These are phyloP conservation scores for Salarias fasciatus DNA, from an alignment of 2,797 vertebrate genomes.

Conservation along the genomic window DNA sequence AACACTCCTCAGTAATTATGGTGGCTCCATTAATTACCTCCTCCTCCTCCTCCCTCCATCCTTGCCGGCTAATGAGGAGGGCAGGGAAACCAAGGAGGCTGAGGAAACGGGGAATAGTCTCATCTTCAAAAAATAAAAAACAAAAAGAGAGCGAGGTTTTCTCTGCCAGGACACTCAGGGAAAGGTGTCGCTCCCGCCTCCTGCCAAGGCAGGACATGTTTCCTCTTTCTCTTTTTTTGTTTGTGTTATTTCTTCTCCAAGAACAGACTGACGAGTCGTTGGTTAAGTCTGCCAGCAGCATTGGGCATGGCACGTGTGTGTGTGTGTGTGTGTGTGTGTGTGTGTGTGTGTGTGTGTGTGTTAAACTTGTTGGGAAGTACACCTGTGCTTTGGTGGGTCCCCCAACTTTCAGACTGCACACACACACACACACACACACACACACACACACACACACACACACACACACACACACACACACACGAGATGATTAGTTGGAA, in stretches of 20 bases:
- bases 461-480: background rate
- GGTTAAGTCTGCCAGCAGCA: slow-evolving; percentile 53
- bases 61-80: slow-evolving; percentile 73
- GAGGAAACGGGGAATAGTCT: slow-evolving; percentile 61
- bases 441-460: too few species aligned
- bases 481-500: too few species aligned
- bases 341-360: slow-evolving; percentile 36
- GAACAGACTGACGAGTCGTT: slow-evolving; percentile 56
- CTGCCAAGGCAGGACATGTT: slow-evolving; percentile 68
- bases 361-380: too few species aligned
- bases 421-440: background rate
- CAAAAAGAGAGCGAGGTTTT: slow-evolving; percentile 37
- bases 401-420: too few species aligned
- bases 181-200: slow-evolving; percentile 62
- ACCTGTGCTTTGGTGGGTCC: slow-evolving; percentile 17
- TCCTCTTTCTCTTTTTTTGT: slow-evolving; percentile 30
- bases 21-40: slow-evolving; percentile 77
- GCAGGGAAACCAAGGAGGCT: slow-evolving; percentile 53
- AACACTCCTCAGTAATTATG: slow-evolving; percentile 72
- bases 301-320: slow-evolving; percentile 25
- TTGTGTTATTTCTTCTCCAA: too few species aligned
- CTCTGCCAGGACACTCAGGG: slow-evolving; percentile 72
- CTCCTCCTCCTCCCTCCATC: slow-evolving; percentile 50
- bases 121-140: slow-evolving; percentile 55
- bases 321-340: slow-evolving; percentile 30